Evolutionary conservation across 1,140 invertebrate species (phyloP).

Genomic region (Drosophila ohnishii): DNA sequence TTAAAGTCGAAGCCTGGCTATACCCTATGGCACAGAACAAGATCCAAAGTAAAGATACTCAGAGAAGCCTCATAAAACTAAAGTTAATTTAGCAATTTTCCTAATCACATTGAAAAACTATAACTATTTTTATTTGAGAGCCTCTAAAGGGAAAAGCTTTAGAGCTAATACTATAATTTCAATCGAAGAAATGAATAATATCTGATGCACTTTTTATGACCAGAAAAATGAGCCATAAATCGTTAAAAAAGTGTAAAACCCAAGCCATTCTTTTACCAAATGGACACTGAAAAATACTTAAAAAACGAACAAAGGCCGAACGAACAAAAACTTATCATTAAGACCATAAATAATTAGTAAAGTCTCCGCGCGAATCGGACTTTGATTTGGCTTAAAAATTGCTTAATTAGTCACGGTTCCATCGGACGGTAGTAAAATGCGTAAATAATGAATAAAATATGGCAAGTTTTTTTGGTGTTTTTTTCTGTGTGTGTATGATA

Average conservation of each 20-base stretch:
- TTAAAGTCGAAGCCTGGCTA: not conserved
- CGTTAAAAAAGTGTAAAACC: slow-evolving; percentile 1
- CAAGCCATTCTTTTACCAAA: not conserved
- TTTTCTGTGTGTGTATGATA: slow-evolving; percentile 47
- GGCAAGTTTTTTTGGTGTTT: slow-evolving; percentile 17
- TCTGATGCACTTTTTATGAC: slow-evolving; percentile 5
- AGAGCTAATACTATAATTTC: slow-evolving; percentile 8
- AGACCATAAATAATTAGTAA: slow-evolving; percentile 74
- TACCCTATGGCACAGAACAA: slow-evolving; percentile 18
- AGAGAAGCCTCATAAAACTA: slow-evolving; percentile 15
- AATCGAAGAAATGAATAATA: slow-evolving; percentile 1
- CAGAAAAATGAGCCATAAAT: slow-evolving; percentile 15
- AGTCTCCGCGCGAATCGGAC: slow-evolving; percentile 36
- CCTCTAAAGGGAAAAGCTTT: not conserved
- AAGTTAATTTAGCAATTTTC: slow-evolving; percentile 25
- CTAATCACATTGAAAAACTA: slow-evolving; percentile 3
- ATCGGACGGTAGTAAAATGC: slow-evolving; percentile 57
- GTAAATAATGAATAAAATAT: slow-evolving; percentile 79
- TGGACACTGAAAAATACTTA: slow-evolving; percentile 22
- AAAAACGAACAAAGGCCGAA: slow-evolving; percentile 53
- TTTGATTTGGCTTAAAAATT: slow-evolving; percentile 70
- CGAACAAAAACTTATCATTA: slow-evolving; percentile 67
- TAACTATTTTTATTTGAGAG: slow-evolving; percentile 4
- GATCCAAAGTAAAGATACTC: slow-evolving; percentile 24
- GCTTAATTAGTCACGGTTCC: slow-evolving; percentile 75